Evolutionary conservation across 2,797 vertebrate species (phyloP).

Genomic region (Myoxocephalus aenaeus): DNA sequence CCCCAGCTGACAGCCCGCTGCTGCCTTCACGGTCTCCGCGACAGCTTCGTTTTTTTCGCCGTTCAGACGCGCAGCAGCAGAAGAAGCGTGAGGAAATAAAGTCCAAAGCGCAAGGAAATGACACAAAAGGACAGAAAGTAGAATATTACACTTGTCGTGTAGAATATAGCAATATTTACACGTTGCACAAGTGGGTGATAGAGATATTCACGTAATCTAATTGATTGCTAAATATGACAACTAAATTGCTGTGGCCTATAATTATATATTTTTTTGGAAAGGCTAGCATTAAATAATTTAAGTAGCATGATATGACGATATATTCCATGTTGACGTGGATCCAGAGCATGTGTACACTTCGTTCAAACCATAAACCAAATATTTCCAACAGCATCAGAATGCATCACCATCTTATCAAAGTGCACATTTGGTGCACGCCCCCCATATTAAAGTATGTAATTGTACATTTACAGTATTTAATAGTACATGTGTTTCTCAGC

Average conservation of each 20-base stretch:
- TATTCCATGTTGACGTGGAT: neutral
- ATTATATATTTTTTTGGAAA: neutral
- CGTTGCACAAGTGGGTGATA: neutral
- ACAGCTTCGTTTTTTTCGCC: neutral
- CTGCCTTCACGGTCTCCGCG: slow-evolving; percentile 55
- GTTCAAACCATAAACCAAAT: neutral
- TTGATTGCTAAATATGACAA: neutral
- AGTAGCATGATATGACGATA: neutral
- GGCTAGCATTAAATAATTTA: neutral
- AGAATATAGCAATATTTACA: neutral
- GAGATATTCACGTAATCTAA: neutral
- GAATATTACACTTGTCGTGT: neutral
- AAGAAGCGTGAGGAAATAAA: neutral
- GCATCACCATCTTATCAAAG: slow-evolving; percentile 50
- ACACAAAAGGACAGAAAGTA: neutral
- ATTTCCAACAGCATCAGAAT: slow-evolving; percentile 29
- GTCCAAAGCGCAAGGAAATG: neutral
- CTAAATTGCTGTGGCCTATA: neutral
- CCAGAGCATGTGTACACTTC: neutral
- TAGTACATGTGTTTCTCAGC: neutral
- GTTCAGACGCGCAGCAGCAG: no score
- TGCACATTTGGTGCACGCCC: slow-evolving; percentile 44
- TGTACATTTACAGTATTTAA: no score
- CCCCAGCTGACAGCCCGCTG: slow-evolving; percentile 69
- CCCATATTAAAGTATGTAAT: neutral